These are phyloP conservation scores for Meloidogyne exigua DNA, from an alignment of 1,140 invertebrate species.

Conservation along the genomic window DNA sequence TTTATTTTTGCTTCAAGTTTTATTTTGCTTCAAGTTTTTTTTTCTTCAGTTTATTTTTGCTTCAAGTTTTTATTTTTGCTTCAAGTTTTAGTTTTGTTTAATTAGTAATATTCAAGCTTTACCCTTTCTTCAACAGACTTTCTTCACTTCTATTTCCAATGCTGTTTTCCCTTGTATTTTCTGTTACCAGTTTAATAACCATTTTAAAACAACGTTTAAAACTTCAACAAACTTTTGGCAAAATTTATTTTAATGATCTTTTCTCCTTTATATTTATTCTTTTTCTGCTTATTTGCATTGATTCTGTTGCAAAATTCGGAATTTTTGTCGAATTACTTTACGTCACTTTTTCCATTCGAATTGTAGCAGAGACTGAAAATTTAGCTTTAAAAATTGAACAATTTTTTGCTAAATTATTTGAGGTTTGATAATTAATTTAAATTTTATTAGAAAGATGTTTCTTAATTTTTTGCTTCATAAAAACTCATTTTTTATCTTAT, in stretches of 20 bases:
- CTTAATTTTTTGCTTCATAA: not conserved
- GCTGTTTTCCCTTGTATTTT: slow-evolving; percentile 31
- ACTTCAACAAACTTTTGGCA: not conserved
- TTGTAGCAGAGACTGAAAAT: slow-evolving; percentile 22
- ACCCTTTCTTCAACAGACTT: slow-evolving; percentile 13
- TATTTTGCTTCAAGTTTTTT: not conserved
- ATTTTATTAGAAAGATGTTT: not conserved
- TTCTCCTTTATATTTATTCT: slow-evolving; percentile 27
- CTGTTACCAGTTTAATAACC: slow-evolving; percentile 27
- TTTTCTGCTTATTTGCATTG: slow-evolving; percentile 33
- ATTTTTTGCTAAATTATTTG: slow-evolving; percentile 26
- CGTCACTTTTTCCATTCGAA: slow-evolving; percentile 36
- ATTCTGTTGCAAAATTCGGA: slow-evolving; percentile 40
- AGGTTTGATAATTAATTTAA: slow-evolving; percentile 26
- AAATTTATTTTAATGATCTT: slow-evolving; percentile 17
- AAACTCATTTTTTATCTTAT: not conserved
- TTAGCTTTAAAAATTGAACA: slow-evolving; percentile 15
- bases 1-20: no score
- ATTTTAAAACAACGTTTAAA: slow-evolving; percentile 20
- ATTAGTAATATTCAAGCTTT: not conserved
- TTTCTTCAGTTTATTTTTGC: not conserved
- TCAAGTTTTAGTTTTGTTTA: not conserved
- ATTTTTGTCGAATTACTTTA: slow-evolving; percentile 43
- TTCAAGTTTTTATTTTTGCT: no score
- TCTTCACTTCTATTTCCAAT: slow-evolving; percentile 29